Percentiles rank a stretch among this genome's conserved stretches.
Conservation (phyloP, 2,113 vertebrate genomes). For the Rhinogobius similis region DNA sequence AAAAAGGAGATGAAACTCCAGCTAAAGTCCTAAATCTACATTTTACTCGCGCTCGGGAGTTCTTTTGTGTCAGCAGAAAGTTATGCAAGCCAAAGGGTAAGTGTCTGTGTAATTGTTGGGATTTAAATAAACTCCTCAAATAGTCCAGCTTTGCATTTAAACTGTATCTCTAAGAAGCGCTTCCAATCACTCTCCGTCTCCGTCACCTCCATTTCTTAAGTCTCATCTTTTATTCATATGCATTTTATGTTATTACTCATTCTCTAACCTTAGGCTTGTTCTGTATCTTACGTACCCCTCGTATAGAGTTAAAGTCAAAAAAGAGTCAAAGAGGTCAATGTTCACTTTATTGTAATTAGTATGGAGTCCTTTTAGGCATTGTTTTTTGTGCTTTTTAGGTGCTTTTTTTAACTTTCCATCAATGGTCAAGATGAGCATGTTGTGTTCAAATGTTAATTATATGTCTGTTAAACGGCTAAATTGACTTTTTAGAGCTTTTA, state of each 20-base stretch:
- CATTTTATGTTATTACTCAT: conserved; percentile 6
- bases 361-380: no score
- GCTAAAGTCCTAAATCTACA: conserved; percentile 20
- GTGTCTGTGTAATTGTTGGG: conserved; percentile 44
- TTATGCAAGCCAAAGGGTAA: conserved; percentile 14
- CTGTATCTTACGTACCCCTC: conserved; percentile 17
- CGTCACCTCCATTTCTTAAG: conserved; percentile 11
- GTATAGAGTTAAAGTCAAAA: background rate
- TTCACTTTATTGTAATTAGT: no score
- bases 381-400: no score
- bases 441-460: no score
- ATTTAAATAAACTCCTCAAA: conserved; percentile 12
- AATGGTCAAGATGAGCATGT: no score
- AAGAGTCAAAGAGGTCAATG: background rate
- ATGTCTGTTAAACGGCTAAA: no score
- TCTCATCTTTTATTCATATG: background rate
- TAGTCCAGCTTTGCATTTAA: background rate
- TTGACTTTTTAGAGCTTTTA: no score
- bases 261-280: background rate
- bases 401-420: no score
- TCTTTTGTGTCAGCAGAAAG: conserved; percentile 35
- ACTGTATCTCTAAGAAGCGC: conserved; percentile 19
- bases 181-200: conserved; percentile 19
- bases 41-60: conserved; percentile 21
- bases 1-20: background rate